phyloP scores from a whole-genome alignment of 1,140 invertebrate species.

The Macrobrachium nipponense region DNA sequence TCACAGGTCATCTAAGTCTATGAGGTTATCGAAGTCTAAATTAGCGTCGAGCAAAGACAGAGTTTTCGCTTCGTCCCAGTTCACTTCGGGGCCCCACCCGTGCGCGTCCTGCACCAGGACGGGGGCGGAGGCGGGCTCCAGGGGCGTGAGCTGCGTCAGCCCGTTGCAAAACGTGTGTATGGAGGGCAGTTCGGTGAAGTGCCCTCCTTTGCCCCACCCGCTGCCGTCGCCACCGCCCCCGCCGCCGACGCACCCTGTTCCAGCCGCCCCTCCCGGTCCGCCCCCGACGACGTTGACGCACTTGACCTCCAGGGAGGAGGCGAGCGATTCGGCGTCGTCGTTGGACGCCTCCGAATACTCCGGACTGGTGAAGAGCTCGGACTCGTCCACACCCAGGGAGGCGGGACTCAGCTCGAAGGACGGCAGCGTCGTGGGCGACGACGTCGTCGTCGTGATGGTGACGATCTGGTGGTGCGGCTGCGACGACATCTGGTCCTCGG shows the following conservation, averaged over 20 bases:
- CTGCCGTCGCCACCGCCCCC: slow-evolving; percentile 14
- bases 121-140: slow-evolving; percentile 51
- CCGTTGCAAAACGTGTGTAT: slow-evolving; percentile 44
- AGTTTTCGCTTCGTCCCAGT: slow-evolving; percentile 64
- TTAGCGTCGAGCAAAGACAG: slow-evolving; percentile 62
- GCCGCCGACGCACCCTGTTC: not conserved
- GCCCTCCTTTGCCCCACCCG: slow-evolving; percentile 34
- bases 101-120: slow-evolving; percentile 60
- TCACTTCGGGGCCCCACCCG: slow-evolving; percentile 54
- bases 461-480: slow-evolving; percentile 23
- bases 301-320: slow-evolving; percentile 53
- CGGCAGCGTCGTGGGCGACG: slow-evolving; percentile 38
- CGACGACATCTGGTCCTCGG: not conserved
- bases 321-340: slow-evolving; percentile 57
- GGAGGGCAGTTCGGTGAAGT: slow-evolving; percentile 36
- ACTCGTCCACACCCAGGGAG: slow-evolving; percentile 60
- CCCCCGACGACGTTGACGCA: too few relatives aligned
- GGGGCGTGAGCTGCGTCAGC: slow-evolving; percentile 43
- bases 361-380: slow-evolving; percentile 59
- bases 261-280: too few relatives aligned
- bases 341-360: slow-evolving; percentile 64
- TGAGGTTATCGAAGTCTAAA: slow-evolving; percentile 65
- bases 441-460: slow-evolving; percentile 36
- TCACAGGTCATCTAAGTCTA: slow-evolving; percentile 63
- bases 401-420: slow-evolving; percentile 63